Evolutionary conservation across 2,113 vertebrate genomes (phyloP), one percentile per base, ranked within the genome.

Genomic region (Passer montanus): DNA sequence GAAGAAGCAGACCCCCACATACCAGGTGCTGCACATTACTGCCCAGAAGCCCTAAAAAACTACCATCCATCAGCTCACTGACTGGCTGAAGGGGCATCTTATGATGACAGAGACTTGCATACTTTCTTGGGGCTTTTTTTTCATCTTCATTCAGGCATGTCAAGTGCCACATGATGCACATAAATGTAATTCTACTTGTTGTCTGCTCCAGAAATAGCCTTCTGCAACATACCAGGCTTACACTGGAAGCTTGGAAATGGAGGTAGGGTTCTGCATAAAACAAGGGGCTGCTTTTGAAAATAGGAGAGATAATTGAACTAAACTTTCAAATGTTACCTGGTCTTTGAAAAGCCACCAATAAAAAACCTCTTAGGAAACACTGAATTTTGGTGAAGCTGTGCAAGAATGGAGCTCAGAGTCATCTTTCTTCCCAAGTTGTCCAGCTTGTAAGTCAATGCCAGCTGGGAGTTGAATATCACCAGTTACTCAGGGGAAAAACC

Each of bases 361-460:
- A 7, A 39, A 90, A 88, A 70, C 21, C 30, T 59, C 21, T 23
- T 55, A 10, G 39, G 24, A 87, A 77, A 47, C 0, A 5, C 22
- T 24, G 33, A 62, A 75, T 41, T 41, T 66, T 66, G 43, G 8
- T 24, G 53, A 59, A 85, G 58, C 47, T 37, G 8, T 35, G 15
- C 30, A 78, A 69, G 31, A 89, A 26, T 0, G 0, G 26, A 84
- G 50, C 52, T 92, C 2, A 1, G 39, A 82, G 13, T 24, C 33
- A 23, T 15, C 49, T 70, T 89, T 58, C 26, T 62, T 55, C 53
- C 22, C 46, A 52, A 2, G 9, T 30, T 7, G 0, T 41, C 46
- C 56, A 68, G 16, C 10, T 82, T 24, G n/a, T 50, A 64, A 87
- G 37, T 37, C 82, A 62, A 59, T 49, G 37, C 24, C 74, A 69